Conservation (phyloP, 2,797 vertebrate species). For the Acestrorhynchus altus region DNA sequence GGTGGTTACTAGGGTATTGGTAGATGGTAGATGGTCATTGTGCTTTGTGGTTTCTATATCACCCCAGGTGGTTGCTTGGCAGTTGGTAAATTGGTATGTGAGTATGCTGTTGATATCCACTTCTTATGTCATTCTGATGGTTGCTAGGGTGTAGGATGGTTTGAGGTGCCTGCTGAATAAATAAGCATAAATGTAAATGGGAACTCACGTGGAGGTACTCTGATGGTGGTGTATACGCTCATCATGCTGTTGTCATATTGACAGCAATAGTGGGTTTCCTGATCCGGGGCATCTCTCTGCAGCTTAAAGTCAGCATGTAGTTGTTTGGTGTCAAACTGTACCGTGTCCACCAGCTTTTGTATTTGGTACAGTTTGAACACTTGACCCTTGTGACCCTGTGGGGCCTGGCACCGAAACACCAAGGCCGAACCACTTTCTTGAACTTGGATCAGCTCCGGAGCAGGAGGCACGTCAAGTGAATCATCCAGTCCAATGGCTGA, state of each 20-base stretch:
- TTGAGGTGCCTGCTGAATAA: no score
- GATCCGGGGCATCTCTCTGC: not conserved
- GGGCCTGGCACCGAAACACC: slow-evolving; percentile 53
- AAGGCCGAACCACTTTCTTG: not conserved
- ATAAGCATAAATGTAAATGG: not conserved
- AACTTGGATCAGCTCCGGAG: slow-evolving; percentile 43
- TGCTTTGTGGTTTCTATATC: no score
- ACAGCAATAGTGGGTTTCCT: slow-evolving; percentile 52
- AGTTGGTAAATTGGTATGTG: no score
- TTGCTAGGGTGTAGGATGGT: no score
- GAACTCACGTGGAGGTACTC: slow-evolving; percentile 29
- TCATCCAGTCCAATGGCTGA: not conserved
- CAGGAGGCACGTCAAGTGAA: not conserved
- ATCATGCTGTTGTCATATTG: slow-evolving; percentile 52
- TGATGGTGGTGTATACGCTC: slow-evolving; percentile 44
- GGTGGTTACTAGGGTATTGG: no score
- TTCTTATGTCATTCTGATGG: no score
- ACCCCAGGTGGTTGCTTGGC: no score
- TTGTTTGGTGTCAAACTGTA: not conserved
- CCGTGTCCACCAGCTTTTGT: not conserved
- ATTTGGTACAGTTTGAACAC: slow-evolving; percentile 45
- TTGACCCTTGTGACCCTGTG: slow-evolving; percentile 42
- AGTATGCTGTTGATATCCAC: no score
- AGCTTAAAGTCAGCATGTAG: slow-evolving; percentile 42
- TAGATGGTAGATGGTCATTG: no score